These are phyloP conservation scores for Corvus hawaiiensis DNA, from an alignment of 2,113 vertebrate genomes.

Conservation along the genomic window DNA sequence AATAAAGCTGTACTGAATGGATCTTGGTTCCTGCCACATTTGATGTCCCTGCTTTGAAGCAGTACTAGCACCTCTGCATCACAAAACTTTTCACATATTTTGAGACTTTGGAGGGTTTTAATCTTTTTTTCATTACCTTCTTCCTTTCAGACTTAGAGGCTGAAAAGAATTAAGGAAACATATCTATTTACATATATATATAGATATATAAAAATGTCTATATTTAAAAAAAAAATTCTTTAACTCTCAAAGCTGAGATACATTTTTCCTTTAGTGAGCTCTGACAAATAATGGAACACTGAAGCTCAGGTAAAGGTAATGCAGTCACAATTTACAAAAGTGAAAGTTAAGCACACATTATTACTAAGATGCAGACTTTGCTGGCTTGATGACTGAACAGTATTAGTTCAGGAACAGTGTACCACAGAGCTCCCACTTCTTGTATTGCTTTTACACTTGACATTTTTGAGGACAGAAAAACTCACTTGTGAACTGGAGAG, in stretches of 20 bases:
- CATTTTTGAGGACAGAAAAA: neutral
- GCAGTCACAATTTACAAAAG: neutral
- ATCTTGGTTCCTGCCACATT: neutral
- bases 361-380: neutral
- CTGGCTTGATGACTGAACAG: neutral
- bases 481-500: neutral
- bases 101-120: rapidly evolving
- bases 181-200: neutral
- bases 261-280: neutral
- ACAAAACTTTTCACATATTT: neutral
- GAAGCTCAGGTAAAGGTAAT: neutral
- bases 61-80: neutral
- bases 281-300: neutral
- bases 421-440: neutral
- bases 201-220: neutral
- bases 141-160: neutral
- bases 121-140: neutral
- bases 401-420: neutral
- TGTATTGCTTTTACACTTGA: neutral
- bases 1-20: neutral
- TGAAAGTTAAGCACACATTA: neutral
- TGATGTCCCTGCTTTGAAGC: neutral
- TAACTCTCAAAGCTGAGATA: neutral
- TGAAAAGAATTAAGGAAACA: neutral
- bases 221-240: neutral